Base-by-base conservation (phyloP, 1,140 invertebrate genomes). In the Neelides sp. region DNA sequence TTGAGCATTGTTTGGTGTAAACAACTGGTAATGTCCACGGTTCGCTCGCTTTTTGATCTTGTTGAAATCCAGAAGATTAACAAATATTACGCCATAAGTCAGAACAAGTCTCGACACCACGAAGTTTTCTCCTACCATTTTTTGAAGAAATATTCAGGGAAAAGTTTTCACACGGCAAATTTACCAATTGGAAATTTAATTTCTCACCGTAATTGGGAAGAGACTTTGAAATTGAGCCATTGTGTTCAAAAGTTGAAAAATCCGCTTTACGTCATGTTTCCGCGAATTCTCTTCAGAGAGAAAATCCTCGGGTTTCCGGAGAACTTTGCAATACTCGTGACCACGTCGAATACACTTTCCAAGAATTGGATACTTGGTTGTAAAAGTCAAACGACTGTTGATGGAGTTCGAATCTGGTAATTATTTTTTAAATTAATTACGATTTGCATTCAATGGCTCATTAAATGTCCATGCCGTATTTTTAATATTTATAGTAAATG, bases 1-100 rank as follows among this genome's bases (percentile, higher is more conserved):
- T 70, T 87, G 4, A 79, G 79, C 43, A 84, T 85, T 61, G 71
- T 85, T 15, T 94, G 91, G 91, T 96, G 91, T 65, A 86, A 90
- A 62, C 85, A 94, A 67, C 70, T 92, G 20, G 77, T 94, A 8
- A 64, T 91, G 61, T 75, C 78, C 0, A 74, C 90, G 35, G 79
- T 82, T 23, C 71, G 84, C 62, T 79, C 82, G 40, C 68, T 95
- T 2, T 94, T 92, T 70, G 83, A 87, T 64, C 78, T 80, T 35
- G 74, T 90, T 1, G 77, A 86, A 19, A 48, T 35, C n/a, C 42
- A 54, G 42, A 43, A 39, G 15, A 59, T 58, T 19, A 65, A 61
- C 19, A 44, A 59, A 34, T 43, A 47, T 35, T 58, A 36, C 52
- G 15, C 43, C 19, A 58, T 52, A 15, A 62, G 32, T 37, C 8